phyloP scores from a whole-genome alignment of 1,140 invertebrate genomes.

The Calephelis virginiensis region DNA sequence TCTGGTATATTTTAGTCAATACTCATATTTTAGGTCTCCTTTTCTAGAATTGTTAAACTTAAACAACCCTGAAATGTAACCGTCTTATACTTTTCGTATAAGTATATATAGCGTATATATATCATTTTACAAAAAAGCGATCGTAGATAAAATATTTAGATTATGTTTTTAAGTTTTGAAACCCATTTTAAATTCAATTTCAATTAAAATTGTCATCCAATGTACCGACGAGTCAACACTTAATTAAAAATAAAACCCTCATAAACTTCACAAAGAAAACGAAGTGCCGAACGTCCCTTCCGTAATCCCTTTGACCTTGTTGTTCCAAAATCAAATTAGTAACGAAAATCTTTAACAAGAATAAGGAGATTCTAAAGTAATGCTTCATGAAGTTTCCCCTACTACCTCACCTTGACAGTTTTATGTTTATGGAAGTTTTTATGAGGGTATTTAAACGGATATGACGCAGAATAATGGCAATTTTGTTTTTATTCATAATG shows the following conservation, averaged over 20 bases:
- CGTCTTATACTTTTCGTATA: no score
- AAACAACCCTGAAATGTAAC: no score
- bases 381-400: slow-evolving; percentile 9
- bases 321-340: slow-evolving; percentile 4
- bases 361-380: background rate
- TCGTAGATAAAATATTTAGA: no score
- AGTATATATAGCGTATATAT: no score
- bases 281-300: background rate
- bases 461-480: slow-evolving; percentile 1
- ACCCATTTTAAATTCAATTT: no score
- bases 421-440: slow-evolving; percentile 17
- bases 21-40: no score
- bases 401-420: slow-evolving; percentile 6
- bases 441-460: slow-evolving; percentile 5
- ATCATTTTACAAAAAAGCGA: no score
- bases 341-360: slow-evolving; percentile 12
- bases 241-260: background rate
- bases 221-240: background rate
- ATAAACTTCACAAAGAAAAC: slow-evolving; percentile 2
- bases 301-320: slow-evolving; percentile 4
- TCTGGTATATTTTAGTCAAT: no score
- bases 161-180: no score
- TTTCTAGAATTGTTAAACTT: no score
- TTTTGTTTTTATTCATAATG: slow-evolving; percentile 8
- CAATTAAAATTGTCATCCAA: no score